These are phyloP conservation scores for Pyrgus malvae DNA, from an alignment of 2,888 invertebrate species.

Conservation along the genomic window DNA sequence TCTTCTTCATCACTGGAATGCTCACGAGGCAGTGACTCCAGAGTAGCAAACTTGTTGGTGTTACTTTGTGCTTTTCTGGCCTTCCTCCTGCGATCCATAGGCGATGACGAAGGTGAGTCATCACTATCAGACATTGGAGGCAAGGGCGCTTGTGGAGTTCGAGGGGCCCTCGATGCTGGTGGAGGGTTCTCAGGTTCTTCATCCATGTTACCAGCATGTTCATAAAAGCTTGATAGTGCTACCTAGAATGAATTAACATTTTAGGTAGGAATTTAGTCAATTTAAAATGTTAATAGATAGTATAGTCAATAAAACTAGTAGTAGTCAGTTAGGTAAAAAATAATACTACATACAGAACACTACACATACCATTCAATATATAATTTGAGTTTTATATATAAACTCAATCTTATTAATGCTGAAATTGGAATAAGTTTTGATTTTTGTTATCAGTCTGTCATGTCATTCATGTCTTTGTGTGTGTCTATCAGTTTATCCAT, in stretches of 20 bases:
- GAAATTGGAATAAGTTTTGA: no score
- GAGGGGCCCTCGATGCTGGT: conserved; percentile 26
- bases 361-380: no score
- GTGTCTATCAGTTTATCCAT: no score
- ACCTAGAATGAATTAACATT: conserved; percentile 71
- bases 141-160: conserved; percentile 37
- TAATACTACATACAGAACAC: no score
- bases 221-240: conserved; percentile 91
- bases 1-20: conserved; percentile 85
- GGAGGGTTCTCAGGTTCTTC: conserved; percentile 56
- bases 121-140: conserved; percentile 65
- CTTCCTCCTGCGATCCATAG: conserved; percentile 55
- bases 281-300: no score
- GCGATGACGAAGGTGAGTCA: conserved; percentile 65
- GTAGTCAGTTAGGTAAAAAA: no score
- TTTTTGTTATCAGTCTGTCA: no score
- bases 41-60: conserved; percentile 80
- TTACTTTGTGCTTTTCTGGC: conserved; percentile 51
- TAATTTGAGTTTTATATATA: no score
- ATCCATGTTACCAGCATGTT: conserved; percentile 84
- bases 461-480: no score
- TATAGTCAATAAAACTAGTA: no score
- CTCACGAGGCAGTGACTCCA: conserved; percentile 78
- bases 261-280: neutral
- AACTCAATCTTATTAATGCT: no score